These are phyloP conservation scores for Chunga burmeisteri DNA, from an alignment of 2,113 vertebrate genomes.

Conservation along the genomic window DNA sequence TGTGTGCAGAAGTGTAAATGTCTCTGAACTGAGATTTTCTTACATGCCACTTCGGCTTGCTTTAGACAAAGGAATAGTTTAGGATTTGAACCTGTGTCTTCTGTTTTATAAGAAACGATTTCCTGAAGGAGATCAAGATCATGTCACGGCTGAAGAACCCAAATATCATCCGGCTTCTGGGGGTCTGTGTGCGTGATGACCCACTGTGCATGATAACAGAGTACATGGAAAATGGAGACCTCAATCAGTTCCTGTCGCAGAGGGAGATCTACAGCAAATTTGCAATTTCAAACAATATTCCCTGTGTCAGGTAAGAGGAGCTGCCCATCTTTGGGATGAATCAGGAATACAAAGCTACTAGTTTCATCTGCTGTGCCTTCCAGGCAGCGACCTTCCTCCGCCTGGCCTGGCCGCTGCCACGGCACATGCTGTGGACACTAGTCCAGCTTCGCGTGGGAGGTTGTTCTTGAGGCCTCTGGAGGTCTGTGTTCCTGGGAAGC, in stretches of 20 bases:
- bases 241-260: slow-evolving; percentile 96
- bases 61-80: neutral
- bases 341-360: neutral
- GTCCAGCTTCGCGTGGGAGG: neutral
- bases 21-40: neutral
- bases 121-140: slow-evolving; percentile 98
- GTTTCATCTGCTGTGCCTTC: neutral
- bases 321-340: neutral
- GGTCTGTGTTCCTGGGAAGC: neutral
- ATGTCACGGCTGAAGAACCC: slow-evolving; percentile 96
- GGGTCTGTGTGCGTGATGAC: slow-evolving; percentile 91
- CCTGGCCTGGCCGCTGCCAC: neutral
- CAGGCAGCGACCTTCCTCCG: neutral
- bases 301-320: slow-evolving; percentile 77
- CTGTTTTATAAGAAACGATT: slow-evolving; percentile 83
- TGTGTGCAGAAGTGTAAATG: neutral
- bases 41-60: neutral
- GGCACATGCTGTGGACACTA: rapidly evolving
- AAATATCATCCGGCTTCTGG: slow-evolving; percentile 93
- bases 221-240: slow-evolving; percentile 98
- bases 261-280: slow-evolving; percentile 91
- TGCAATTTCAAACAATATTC: slow-evolving; percentile 84
- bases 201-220: slow-evolving; percentile 98
- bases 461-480: neutral
- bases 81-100: neutral